A percentile compares a stretch with the other conserved stretches of the same genome.
Conservation (phyloP, 2,797 vertebrate species). For the Acanthurus tractus region DNA sequence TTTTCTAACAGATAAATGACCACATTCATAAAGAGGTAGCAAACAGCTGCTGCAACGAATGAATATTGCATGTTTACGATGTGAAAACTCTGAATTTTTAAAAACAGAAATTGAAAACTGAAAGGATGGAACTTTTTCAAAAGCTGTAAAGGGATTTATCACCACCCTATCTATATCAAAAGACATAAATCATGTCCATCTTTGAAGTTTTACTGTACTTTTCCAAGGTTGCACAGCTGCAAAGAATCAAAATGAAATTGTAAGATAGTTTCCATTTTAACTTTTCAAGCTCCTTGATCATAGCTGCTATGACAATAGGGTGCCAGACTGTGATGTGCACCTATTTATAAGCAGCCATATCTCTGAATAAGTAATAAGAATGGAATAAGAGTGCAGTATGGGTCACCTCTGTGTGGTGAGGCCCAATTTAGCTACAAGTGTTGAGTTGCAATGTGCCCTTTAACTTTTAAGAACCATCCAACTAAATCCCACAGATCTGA, state of each 20-base stretch:
- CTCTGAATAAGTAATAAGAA: slow-evolving; percentile 50
- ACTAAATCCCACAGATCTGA: slow-evolving; percentile 9
- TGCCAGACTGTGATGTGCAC: slow-evolving; percentile 28
- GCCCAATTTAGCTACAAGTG: background rate
- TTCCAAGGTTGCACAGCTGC: background rate
- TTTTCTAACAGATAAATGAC: slow-evolving; percentile 30
- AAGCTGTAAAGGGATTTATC: slow-evolving; percentile 9
- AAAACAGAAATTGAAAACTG: background rate
- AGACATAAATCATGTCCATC: background rate
- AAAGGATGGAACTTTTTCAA: slow-evolving; percentile 2
- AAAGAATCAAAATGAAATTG: slow-evolving; percentile 24
- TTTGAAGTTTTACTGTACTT: slow-evolving; percentile 17
- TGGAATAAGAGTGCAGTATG: slow-evolving; percentile 35
- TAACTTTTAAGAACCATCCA: slow-evolving; percentile 1
- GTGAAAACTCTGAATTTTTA: slow-evolving; percentile 5
- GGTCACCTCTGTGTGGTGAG: slow-evolving; percentile 45
- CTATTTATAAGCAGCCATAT: slow-evolving; percentile 56
- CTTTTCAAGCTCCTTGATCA: slow-evolving; percentile 34
- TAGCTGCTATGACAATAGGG: slow-evolving; percentile 38
- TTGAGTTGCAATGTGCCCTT: slow-evolving; percentile 8
- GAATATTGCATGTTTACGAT: background rate
- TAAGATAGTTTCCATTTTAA: slow-evolving; percentile 10
- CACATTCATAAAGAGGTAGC: background rate
- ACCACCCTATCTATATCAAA: background rate
- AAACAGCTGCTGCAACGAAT: slow-evolving; percentile 16